Conservation (phyloP, 2,797 vertebrate genomes). For the Hozukius guyotensis region DNA sequence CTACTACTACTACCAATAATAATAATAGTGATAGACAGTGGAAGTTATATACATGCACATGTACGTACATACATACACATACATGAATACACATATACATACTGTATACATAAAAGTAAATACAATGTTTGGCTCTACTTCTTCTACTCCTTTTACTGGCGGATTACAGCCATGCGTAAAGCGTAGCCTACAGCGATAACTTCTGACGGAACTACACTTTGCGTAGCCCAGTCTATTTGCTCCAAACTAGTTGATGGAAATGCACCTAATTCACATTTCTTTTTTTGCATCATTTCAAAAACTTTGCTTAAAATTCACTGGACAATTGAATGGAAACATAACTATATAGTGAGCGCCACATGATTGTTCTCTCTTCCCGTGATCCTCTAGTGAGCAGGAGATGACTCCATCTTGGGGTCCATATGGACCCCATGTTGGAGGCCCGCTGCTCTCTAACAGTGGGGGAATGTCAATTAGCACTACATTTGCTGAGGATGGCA, state of each 20-base stretch:
- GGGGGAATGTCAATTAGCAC: conserved; percentile 78
- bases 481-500: conserved; percentile 78
- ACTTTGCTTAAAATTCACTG: not conserved
- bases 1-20: no score
- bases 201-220: no score
- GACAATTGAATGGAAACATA: not conserved
- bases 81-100: not conserved
- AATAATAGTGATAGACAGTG: no score
- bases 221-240: not conserved
- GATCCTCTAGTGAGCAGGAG: conserved; percentile 26
- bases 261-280: not conserved
- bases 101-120: no score
- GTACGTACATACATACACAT: not conserved
- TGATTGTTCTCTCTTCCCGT: conserved; percentile 11
- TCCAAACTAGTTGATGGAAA: not conserved
- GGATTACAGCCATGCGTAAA: no score
- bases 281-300: not conserved
- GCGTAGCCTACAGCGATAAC: no score
- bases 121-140: no score
- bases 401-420: conserved; percentile 63
- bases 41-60: not conserved
- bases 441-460: conserved; percentile 63
- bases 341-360: not conserved
- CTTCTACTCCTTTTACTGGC: no score
- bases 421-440: conserved; percentile 71